Conservation (phyloP, 2,888 invertebrate genomes). For the Deroplatys truncata region DNA sequence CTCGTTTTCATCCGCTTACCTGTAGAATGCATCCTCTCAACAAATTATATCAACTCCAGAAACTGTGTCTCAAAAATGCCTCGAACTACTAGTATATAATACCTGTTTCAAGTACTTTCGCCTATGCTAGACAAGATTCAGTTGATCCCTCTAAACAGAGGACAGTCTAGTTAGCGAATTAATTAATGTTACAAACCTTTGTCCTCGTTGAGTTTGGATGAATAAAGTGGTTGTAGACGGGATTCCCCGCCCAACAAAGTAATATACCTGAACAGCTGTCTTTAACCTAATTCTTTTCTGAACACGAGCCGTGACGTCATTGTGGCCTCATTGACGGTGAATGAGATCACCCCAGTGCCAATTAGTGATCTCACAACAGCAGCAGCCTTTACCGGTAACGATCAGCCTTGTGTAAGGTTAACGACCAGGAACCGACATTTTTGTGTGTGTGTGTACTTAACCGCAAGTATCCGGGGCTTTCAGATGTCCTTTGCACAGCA, state of each 20-base stretch:
- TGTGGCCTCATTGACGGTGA: not conserved
- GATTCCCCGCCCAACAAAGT: not conserved
- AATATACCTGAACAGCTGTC: not conserved
- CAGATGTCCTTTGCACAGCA: not conserved
- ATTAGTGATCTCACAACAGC: not conserved
- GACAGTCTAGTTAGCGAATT: no score
- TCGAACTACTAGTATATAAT: no score
- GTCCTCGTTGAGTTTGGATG: no score
- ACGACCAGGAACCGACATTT: not conserved
- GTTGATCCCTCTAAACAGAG: no score
- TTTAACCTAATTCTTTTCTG: not conserved
- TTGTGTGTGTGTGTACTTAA: not conserved
- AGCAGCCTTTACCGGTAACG: not conserved
- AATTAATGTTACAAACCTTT: no score
- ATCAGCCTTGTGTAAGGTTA: not conserved
- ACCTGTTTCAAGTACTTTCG: no score
- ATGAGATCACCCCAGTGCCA: not conserved
- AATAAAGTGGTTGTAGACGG: not conserved
- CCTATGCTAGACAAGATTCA: no score
- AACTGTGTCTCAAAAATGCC: no score
- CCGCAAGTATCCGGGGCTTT: not conserved
- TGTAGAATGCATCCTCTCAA: no score
- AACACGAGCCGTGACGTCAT: not conserved
- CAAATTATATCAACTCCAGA: no score
- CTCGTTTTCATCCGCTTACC: no score